A percentile compares a stretch with the other conserved stretches of the same genome.
phyloP scores from a whole-genome alignment of 2,888 invertebrate genomes.

The Epinotia brunnichana region DNA sequence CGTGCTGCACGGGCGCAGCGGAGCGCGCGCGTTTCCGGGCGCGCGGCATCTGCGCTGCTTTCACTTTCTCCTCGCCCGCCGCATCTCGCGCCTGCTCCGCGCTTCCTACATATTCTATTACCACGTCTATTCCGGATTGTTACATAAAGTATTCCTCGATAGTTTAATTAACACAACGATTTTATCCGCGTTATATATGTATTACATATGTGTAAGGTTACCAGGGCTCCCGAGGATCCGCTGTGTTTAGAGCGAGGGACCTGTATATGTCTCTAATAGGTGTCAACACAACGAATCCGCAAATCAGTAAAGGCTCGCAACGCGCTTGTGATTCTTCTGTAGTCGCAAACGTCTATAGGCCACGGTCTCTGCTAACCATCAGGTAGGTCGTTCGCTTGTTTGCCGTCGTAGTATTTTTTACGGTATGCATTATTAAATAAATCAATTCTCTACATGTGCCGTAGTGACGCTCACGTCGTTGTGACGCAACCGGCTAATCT shows the following conservation, averaged over 20 bases:
- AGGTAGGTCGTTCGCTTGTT: too few species aligned
- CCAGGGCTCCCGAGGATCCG: too few species aligned
- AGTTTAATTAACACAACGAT: constrained; percentile 19
- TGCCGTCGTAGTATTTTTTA: too few species aligned
- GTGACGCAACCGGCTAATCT: constrained; percentile 84
- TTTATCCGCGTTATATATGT: neutral
- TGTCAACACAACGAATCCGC: too few species aligned
- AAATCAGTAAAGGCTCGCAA: too few species aligned
- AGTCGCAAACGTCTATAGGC: too few species aligned
- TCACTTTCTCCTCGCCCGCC: constrained; percentile 78
- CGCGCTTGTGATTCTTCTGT: too few species aligned
- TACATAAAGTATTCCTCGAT: constrained; percentile 54
- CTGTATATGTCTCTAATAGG: too few species aligned
- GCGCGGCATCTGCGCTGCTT: constrained; percentile 80
- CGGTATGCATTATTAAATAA: constrained; percentile 53
- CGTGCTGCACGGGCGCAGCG: constrained; percentile 61
- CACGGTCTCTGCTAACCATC: too few species aligned
- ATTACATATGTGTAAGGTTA: too few species aligned
- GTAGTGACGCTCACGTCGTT: constrained; percentile 64
- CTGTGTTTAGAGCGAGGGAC: too few species aligned
- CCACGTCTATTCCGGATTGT: constrained; percentile 66
- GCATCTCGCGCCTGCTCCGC: constrained; percentile 68
- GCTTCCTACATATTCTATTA: constrained; percentile 67
- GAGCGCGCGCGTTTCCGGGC: constrained; percentile 69
- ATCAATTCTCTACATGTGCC: constrained; percentile 59